phyloP scores from a whole-genome alignment of 2,888 invertebrate species.

The Eupelmus urozonus region DNA sequence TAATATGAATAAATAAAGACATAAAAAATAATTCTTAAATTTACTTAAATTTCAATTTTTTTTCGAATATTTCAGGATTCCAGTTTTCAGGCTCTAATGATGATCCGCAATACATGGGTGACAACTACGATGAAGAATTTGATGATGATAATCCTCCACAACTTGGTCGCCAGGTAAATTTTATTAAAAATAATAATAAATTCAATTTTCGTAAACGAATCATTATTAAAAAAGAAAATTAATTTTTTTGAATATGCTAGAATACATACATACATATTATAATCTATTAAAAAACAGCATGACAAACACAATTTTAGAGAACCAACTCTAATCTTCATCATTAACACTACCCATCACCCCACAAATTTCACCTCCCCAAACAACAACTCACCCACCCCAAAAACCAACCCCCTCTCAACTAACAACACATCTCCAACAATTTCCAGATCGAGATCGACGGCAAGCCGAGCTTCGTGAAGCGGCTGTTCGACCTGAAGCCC shows the following conservation, averaged over 20 bases:
- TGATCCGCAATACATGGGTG: constrained; percentile 65
- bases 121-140: constrained; percentile 63
- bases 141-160: constrained; percentile 54
- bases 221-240: too few relatives aligned
- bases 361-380: too few relatives aligned
- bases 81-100: constrained; percentile 42
- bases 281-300: too few relatives aligned
- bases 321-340: too few relatives aligned
- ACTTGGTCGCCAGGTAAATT: constrained; percentile 49
- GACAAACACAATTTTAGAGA: too few relatives aligned
- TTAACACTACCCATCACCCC: too few relatives aligned
- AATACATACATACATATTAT: too few relatives aligned
- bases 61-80: constrained; percentile 35
- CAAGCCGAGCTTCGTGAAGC: constrained; percentile 69
- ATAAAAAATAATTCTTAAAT: not conserved
- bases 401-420: not conserved
- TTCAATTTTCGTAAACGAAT: too few relatives aligned
- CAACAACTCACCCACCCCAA: not conserved
- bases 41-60: not conserved
- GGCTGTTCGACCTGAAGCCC: constrained; percentile 70
- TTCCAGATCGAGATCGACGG: constrained; percentile 70
- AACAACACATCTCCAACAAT: not conserved
- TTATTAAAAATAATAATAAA: not conserved
- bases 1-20: too few relatives aligned
- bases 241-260: too few relatives aligned